Conservation (phyloP, 2,888 invertebrate genomes). For the Gymnocheta viridis region DNA sequence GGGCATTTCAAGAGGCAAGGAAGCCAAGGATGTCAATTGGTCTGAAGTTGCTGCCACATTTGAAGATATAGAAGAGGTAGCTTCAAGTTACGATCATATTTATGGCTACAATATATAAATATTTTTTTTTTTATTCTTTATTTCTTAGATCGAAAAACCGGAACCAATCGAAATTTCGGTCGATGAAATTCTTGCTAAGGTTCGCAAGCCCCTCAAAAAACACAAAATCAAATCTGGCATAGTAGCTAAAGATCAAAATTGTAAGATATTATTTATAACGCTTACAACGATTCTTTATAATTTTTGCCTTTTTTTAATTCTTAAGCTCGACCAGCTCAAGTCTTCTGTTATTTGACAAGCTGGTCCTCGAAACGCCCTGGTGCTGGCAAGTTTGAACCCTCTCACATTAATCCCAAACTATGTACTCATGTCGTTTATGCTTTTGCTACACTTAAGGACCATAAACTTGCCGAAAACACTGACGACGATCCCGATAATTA, state of each 20-base stretch:
- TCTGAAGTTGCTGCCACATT: conserved; percentile 88
- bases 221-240: conserved; percentile 84
- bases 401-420: conserved; percentile 92
- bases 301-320: conserved; percentile 60
- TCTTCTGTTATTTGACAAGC: conserved; percentile 97
- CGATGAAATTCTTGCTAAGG: conserved; percentile 86
- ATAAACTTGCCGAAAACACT: conserved; percentile 89
- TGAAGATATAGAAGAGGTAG: conserved; percentile 80
- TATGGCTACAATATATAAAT: background rate
- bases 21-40: conserved; percentile 94
- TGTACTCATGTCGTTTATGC: conserved; percentile 98
- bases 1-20: conserved; percentile 91
- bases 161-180: conserved; percentile 90
- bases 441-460: conserved; percentile 94
- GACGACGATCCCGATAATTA: conserved; percentile 94
- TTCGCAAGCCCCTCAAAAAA: conserved; percentile 86
- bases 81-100: background rate
- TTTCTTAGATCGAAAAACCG: conserved; percentile 87
- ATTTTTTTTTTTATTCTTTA: conserved; percentile 22
- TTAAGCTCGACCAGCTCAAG: conserved; percentile 91
- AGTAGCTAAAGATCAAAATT: conserved; percentile 84
- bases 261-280: conserved; percentile 82
- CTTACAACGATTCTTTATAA: background rate
- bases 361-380: conserved; percentile 97
- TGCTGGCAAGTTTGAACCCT: conserved; percentile 93